phyloP scores from a whole-genome alignment of 2,888 invertebrate genomes.

The Dolichomitus sp. region DNA sequence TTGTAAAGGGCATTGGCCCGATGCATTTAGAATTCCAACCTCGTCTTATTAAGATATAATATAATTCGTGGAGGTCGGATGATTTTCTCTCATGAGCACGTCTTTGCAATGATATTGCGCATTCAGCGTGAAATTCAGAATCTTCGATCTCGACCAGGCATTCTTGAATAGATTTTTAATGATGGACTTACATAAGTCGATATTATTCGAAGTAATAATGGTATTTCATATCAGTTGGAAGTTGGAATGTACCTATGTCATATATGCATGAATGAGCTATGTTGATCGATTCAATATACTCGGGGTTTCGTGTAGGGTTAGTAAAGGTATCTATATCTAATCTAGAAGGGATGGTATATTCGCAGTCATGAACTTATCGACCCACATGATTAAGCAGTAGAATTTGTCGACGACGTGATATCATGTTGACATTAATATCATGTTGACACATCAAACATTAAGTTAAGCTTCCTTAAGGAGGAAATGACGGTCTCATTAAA shows the following conservation, averaged over 20 bases:
- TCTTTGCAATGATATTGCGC: neutral
- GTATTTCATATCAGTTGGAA: neutral
- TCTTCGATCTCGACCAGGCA: neutral
- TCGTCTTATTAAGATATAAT: slow-evolving; percentile 1
- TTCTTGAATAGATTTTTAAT: neutral
- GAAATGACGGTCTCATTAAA: neutral
- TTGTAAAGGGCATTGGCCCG: slow-evolving; percentile 4
- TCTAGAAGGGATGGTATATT: neutral
- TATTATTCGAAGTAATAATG: neutral
- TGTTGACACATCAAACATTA: neutral
- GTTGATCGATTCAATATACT: neutral
- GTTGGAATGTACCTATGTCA: neutral
- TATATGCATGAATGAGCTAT: neutral
- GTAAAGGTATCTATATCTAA: neutral
- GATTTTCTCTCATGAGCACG: neutral
- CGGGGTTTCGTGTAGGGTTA: neutral
- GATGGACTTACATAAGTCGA: neutral
- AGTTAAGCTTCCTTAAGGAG: neutral
- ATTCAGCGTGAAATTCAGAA: neutral
- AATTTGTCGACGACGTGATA: neutral
- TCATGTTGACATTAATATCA: neutral
- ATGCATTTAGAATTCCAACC: neutral
- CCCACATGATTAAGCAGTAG: neutral
- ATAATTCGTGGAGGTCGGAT: neutral
- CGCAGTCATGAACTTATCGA: slow-evolving; percentile 12